These are phyloP conservation scores for Ips nitidus DNA, from an alignment of 1,140 invertebrate genomes.

Conservation along the genomic window DNA sequence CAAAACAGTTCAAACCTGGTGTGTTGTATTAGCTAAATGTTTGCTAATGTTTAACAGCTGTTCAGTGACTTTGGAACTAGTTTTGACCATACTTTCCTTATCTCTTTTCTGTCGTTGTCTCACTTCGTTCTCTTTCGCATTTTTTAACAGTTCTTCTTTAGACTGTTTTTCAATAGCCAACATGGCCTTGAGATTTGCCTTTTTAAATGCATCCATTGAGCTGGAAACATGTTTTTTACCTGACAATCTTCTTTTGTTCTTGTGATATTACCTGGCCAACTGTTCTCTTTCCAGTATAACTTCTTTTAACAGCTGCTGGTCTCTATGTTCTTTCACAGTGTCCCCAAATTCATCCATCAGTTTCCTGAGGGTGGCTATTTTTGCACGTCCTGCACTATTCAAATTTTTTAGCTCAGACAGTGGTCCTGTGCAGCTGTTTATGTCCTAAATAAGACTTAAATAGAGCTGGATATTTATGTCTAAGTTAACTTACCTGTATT, in stretches of 20 bases:
- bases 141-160: conserved; percentile 67
- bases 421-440: conserved; percentile 66
- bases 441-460: conserved; percentile 57
- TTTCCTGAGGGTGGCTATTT: conserved; percentile 64
- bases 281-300: conserved; percentile 69
- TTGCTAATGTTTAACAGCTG: conserved; percentile 78
- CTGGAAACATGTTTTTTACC: conserved; percentile 50
- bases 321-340: conserved; percentile 66
- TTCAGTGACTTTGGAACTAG: conserved; percentile 75
- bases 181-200: conserved; percentile 73
- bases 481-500: conserved; percentile 66
- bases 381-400: conserved; percentile 70
- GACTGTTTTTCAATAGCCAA: conserved; percentile 73
- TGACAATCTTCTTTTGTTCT: not conserved
- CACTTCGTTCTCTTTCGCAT: conserved; percentile 59
- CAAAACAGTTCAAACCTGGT: conserved; percentile 52
- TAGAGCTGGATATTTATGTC: not conserved
- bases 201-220: conserved; percentile 72
- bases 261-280: conserved; percentile 56
- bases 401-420: conserved; percentile 68
- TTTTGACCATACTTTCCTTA: conserved; percentile 64
- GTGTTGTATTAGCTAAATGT: conserved; percentile 81
- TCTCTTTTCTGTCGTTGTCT: conserved; percentile 66
- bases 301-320: conserved; percentile 62
- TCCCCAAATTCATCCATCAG: conserved; percentile 68